Evolutionary conservation across 2,888 invertebrate genomes (phyloP).

Genomic region (Ethmia dodecea): DNA sequence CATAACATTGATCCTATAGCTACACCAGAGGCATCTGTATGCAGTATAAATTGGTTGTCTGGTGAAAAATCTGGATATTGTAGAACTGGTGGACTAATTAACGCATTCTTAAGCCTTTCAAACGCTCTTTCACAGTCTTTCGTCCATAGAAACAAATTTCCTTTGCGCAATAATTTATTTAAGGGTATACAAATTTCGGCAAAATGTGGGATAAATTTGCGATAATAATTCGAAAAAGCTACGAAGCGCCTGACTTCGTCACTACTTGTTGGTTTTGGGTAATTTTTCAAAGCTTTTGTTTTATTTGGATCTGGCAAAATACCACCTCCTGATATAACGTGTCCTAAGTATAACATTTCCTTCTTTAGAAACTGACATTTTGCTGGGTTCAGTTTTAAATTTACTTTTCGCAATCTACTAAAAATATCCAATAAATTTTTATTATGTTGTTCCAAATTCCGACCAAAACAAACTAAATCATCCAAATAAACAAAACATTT

Average conservation of each 20-base stretch:
- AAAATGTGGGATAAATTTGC: slow-evolving; percentile 7
- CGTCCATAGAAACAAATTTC: too few relatives aligned
- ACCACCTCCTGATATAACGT: slow-evolving; percentile 10
- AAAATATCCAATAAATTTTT: slow-evolving; percentile 11
- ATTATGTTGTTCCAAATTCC: slow-evolving; percentile 5
- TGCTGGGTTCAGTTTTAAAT: slow-evolving; percentile 12
- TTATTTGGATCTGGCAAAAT: slow-evolving; percentile 13
- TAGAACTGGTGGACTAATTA: too few relatives aligned
- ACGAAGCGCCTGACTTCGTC: slow-evolving; percentile 10
- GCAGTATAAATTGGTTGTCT: neutral
- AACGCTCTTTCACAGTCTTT: too few relatives aligned
- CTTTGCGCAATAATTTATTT: slow-evolving; percentile 5
- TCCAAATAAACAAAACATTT: slow-evolving; percentile 14
- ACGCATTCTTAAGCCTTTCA: too few relatives aligned
- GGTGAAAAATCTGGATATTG: slow-evolving; percentile 8
- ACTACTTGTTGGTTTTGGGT: slow-evolving; percentile 14
- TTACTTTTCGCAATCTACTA: slow-evolving; percentile 3
- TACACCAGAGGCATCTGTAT: slow-evolving; percentile 3
- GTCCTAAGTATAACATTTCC: slow-evolving; percentile 13
- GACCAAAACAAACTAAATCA: slow-evolving; percentile 9
- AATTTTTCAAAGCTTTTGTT: slow-evolving; percentile 12
- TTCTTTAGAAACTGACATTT: slow-evolving; percentile 12
- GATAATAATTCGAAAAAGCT: slow-evolving; percentile 9
- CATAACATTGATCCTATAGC: slow-evolving; percentile 3
- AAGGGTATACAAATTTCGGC: slow-evolving; percentile 3